Evolutionary conservation across 1,140 invertebrate species (phyloP), one percentile per base, ranked within the genome.

Genomic region (Ceratoteleas bidentatus): DNA sequence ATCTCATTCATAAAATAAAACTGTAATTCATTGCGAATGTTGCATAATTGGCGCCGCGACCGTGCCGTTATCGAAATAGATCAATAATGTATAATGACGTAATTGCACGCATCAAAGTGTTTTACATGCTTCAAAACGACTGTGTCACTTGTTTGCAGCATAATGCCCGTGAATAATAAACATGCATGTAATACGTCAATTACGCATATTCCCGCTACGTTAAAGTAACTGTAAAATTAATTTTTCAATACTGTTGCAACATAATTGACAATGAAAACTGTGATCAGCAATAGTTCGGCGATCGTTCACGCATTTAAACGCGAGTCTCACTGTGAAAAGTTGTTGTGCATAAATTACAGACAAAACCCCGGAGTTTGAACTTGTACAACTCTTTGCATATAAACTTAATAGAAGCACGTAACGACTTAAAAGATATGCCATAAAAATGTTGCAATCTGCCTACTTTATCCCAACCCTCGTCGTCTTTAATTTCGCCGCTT

Each of bases 401-500:
- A 68, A 76, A 76, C 54, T 69, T 69, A 64, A 69, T 69, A 69
- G 64, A 77, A 64, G 58, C 74, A 57, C 57, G 49, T 57, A 77
- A 69, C 50, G 64, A 52, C 45, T 40, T 68, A 56, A 62, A 61
- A 40, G 49, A 68, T 76, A 56, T 61, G 33, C 52, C 49, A 68
- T 68, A 68, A 76, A 68, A 76, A 76, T 76, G 50, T 76, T 75
- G 62, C 72, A 66, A 75, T 68, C 62, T 75, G 56, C 54, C 61
- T 75, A 64, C 60, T 50, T 74, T 65, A 74, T 57, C 60, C 50
- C 16, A 57, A 65, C 60, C 24, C 53, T 52, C 54, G 60, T 75
- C 66, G 49, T 52, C 62, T 66, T 60, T 62, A 60, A 54, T 66
- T 68, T 68, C 50, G 32, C 56, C 54, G 54, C 33, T 64, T 62